Conservation (phyloP, 37 sponge, comb jelly and placozoan species). For the Theonella swinhoei region DNA sequence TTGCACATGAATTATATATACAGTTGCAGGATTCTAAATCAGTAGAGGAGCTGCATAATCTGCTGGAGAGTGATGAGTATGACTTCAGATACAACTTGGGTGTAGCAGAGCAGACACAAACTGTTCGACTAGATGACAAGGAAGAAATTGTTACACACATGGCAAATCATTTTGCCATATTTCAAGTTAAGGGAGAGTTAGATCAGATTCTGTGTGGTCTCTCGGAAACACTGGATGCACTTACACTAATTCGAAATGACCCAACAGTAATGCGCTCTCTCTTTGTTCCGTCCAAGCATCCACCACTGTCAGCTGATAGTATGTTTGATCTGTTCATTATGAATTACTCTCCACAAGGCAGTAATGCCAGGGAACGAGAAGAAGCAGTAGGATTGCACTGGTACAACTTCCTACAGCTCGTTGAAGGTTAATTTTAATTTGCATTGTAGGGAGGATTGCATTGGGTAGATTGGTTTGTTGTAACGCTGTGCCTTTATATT, state of each 20-base stretch:
- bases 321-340: not conserved
- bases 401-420: not conserved
- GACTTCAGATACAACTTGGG: too few species aligned
- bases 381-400: not conserved
- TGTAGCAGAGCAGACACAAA: too few species aligned
- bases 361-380: not conserved
- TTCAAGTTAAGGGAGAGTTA: too few species aligned
- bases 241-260: not conserved
- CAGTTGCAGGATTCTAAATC: too few species aligned
- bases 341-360: not conserved
- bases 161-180: too few species aligned
- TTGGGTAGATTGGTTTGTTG: not conserved
- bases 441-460: not conserved
- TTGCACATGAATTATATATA: too few species aligned
- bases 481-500: too few species aligned
- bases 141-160: too few species aligned
- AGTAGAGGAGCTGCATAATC: too few species aligned
- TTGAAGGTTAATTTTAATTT: not conserved
- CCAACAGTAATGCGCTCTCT: not conserved
- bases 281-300: not conserved
- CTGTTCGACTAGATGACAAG: too few species aligned
- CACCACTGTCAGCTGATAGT: not conserved
- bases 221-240: not conserved
- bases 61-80: too few species aligned
- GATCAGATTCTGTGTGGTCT: constrained; percentile 5